Conservation (phyloP, 2,888 invertebrate genomes). For the Capitulum mitella region DNA sequence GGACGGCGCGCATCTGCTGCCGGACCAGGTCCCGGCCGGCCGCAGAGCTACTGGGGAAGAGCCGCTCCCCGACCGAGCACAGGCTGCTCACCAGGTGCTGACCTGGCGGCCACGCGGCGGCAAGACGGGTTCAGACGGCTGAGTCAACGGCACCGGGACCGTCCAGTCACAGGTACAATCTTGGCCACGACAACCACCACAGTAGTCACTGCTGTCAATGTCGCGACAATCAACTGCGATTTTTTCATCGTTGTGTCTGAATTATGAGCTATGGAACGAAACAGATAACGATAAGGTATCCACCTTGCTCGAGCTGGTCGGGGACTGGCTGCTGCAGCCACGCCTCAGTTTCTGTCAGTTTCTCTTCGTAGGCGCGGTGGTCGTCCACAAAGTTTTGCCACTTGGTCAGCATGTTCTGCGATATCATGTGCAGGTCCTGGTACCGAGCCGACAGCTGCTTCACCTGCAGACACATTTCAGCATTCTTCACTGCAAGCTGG, state of each 20-base stretch:
- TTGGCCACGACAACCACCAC: too few relatives aligned
- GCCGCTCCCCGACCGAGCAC: slow-evolving; percentile 71
- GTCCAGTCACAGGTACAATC: too few relatives aligned
- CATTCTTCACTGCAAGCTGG: too few relatives aligned
- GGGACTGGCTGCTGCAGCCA: slow-evolving; percentile 55
- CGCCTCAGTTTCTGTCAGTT: slow-evolving; percentile 61
- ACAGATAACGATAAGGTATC: too few relatives aligned
- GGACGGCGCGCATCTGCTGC: slow-evolving; percentile 68
- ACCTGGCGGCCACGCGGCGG: slow-evolving; percentile 65
- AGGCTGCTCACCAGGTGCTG: slow-evolving; percentile 67
- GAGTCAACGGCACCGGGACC: too few relatives aligned
- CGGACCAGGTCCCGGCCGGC: slow-evolving; percentile 81
- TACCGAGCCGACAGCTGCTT: slow-evolving; percentile 84
- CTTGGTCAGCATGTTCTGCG: slow-evolving; percentile 56
- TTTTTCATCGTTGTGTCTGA: too few relatives aligned
- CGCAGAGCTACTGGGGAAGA: slow-evolving; percentile 87
- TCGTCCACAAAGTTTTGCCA: slow-evolving; percentile 77
- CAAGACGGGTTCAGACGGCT: too few relatives aligned
- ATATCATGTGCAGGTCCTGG: slow-evolving; percentile 60
- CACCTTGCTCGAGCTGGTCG: slow-evolving; percentile 47
- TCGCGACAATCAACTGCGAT: too few relatives aligned
- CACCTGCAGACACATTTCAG: slow-evolving; percentile 76
- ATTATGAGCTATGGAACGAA: too few relatives aligned
- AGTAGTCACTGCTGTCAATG: too few relatives aligned
- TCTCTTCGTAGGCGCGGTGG: slow-evolving; percentile 68